A percentile compares a stretch with the other conserved stretches of the same genome.
Conservation (phyloP, 2,888 invertebrate species). For the Acronicta aceris region DNA sequence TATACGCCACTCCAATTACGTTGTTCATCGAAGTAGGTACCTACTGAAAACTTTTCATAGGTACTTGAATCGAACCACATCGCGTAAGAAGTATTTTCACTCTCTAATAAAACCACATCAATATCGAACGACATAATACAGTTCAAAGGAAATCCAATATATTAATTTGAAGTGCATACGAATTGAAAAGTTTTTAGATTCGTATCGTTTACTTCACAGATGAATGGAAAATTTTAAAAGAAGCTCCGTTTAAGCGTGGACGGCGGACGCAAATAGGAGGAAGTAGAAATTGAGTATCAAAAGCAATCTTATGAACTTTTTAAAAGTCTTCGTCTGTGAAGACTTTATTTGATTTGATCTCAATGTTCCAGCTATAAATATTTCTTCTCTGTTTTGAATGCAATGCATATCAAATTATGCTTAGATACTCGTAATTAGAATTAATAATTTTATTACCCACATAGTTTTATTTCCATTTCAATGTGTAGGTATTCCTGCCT, state of each 20-base stretch:
- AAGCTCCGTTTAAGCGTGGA: conserved; percentile 8
- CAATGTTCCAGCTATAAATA: neutral
- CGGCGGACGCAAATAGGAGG: conserved; percentile 10
- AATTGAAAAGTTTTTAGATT: conserved; percentile 44
- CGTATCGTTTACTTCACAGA: conserved; percentile 41
- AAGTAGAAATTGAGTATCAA: conserved; percentile 6
- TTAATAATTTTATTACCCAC: no score
- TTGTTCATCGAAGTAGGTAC: no score
- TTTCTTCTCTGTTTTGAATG: no score
- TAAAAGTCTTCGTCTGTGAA: neutral
- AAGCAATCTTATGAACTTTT: conserved; percentile 20
- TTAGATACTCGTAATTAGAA: no score
- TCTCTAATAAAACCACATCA: conserved; percentile 3
- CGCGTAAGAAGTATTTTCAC: no score
- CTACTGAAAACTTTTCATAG: no score
- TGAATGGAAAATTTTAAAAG: conserved; percentile 54
- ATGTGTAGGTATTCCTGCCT: no score
- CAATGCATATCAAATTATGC: no score
- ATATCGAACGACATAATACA: conserved; percentile 31
- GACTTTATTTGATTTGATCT: conserved; percentile 28
- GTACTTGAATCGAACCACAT: no score
- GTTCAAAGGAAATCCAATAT: conserved; percentile 46
- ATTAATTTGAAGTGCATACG: conserved; percentile 11
- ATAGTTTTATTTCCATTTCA: no score
- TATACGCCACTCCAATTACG: no score